phyloP scores from a whole-genome alignment of 2,113 vertebrate species.

The Alligator mississippiensis region DNA sequence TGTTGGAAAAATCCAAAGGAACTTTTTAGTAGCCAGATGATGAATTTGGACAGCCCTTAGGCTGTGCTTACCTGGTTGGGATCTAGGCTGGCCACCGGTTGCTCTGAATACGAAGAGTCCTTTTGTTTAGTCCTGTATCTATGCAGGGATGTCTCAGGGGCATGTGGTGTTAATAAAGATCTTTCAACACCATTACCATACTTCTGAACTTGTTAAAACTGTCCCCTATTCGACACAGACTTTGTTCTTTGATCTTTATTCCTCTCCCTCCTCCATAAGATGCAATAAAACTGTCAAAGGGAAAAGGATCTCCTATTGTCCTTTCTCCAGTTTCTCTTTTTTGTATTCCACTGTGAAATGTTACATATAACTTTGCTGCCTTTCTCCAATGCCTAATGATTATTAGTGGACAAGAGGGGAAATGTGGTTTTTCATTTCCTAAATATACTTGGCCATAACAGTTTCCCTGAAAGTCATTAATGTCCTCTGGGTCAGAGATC shows the following conservation, averaged over 20 bases:
- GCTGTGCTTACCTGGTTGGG: neutral
- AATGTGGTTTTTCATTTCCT: neutral
- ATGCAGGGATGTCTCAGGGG: neutral
- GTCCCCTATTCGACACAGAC: constrained; percentile 31
- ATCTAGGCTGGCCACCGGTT: too few species aligned
- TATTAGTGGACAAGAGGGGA: neutral
- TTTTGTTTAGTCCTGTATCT: neutral
- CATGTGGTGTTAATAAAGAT: constrained; percentile 10
- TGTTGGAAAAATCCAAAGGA: neutral
- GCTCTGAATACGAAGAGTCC: neutral
- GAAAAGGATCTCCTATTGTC: neutral
- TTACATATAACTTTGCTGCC: neutral
- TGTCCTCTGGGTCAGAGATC: constrained; percentile 28
- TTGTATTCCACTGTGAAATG: neutral
- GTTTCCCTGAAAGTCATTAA: constrained; percentile 26
- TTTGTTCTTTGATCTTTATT: constrained; percentile 44
- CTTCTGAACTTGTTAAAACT: constrained; percentile 49
- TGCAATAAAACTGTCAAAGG: constrained; percentile 12
- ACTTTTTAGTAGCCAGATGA: neutral
- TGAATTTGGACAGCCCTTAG: neutral
- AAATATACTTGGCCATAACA: neutral
- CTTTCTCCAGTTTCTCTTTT: neutral
- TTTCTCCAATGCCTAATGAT: neutral
- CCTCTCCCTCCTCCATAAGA: neutral
- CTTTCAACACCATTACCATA: neutral